Evolutionary conservation across 1,140 invertebrate species (phyloP).

Genomic region (Drosophila aff.): DNA sequence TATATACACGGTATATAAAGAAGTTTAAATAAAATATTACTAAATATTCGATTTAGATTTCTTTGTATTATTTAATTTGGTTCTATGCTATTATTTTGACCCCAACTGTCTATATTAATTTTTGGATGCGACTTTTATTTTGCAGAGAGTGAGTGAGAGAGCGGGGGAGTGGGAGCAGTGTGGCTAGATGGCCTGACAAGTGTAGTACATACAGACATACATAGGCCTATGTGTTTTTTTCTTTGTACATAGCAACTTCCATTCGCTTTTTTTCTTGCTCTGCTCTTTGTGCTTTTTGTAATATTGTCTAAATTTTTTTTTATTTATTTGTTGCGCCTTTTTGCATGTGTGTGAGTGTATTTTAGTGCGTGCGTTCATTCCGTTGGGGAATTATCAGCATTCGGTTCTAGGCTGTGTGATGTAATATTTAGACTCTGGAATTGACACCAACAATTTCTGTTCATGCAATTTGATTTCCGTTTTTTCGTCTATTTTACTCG

Average conservation of each 20-base stretch:
- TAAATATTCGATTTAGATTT: not conserved
- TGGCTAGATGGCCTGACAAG: constrained; percentile 38
- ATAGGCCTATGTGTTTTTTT: constrained; percentile 44
- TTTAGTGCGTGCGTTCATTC: constrained; percentile 17
- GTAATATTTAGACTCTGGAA: constrained; percentile 58
- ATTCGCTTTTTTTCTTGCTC: constrained; percentile 29
- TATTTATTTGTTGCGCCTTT: constrained; percentile 69
- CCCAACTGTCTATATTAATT: not conserved
- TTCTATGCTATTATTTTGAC: not conserved
- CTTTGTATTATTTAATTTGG: not conserved
- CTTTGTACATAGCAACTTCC: constrained; percentile 31
- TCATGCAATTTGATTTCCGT: constrained; percentile 24
- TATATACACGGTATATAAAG: not conserved
- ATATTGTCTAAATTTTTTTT: constrained; percentile 32
- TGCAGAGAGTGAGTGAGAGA: constrained; percentile 18
- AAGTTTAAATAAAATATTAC: not conserved
- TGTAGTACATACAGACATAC: not conserved
- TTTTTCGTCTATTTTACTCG: constrained; percentile 6
- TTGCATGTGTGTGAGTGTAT: too few species aligned
- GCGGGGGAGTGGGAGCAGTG: not conserved
- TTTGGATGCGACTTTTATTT: constrained; percentile 68
- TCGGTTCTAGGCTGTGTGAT: constrained; percentile 59
- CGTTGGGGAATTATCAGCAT: constrained; percentile 58
- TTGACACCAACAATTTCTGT: constrained; percentile 36
- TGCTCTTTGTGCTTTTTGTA: constrained; percentile 29